Conservation (phyloP, 2,888 invertebrate species). For the Xanthia icteritia region DNA sequence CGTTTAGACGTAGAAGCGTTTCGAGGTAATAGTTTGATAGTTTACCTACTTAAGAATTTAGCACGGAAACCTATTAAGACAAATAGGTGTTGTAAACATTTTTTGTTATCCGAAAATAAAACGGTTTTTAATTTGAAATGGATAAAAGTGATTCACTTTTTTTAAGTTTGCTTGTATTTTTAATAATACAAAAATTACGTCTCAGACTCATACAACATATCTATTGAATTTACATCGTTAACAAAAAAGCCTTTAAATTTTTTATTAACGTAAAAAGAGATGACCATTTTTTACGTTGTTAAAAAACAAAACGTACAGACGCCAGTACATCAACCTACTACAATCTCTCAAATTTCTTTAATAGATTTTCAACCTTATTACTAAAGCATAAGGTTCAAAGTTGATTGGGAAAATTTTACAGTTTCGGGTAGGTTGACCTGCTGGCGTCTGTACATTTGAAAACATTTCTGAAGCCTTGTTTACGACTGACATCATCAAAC, state of each 20-base stretch:
- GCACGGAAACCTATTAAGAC: neutral
- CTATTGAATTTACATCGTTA: neutral
- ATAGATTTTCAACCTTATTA: no score
- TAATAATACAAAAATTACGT: neutral
- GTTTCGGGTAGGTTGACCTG: no score
- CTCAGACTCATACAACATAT: neutral
- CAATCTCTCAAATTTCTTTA: no score
- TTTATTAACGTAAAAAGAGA: no score
- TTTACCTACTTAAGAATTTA: conserved; percentile 14
- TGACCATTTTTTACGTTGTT: neutral
- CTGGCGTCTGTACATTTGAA: neutral
- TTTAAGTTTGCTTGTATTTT: no score
- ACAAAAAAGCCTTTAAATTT: neutral
- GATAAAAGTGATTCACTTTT: neutral
- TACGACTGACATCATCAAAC: neutral
- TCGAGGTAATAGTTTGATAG: conserved; percentile 20
- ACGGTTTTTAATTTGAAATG: neutral
- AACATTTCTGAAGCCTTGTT: conserved; percentile 9
- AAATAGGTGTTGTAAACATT: neutral
- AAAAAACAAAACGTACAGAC: neutral
- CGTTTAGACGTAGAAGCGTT: neutral
- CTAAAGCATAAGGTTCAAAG: no score
- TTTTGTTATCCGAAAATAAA: neutral
- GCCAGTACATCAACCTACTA: no score
- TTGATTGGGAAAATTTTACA: no score